Evolutionary conservation across 2,113 vertebrate genomes (phyloP), one percentile per base, ranked within the genome.

Genomic region (Macquaria australasica): DNA sequence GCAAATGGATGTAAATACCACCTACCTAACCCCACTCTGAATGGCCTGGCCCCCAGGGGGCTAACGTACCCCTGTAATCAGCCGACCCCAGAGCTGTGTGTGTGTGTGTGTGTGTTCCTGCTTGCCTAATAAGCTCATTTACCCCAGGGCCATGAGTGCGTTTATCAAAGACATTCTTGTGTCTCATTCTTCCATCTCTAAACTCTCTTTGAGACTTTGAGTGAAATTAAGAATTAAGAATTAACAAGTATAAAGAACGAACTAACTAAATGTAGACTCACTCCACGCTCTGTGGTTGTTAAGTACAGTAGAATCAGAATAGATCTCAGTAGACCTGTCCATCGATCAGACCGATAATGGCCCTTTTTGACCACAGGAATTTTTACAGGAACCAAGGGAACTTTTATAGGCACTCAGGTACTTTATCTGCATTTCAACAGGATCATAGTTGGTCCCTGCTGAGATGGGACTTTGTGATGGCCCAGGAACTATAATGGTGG

Each of bases 151-250:
- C 41, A 18, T 23, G 64, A 83, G 84, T 79, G 83, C 72, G 77
- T 86, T 91, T 88, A 95, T 94, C 92, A 94, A 94, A 95, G 93
- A 83, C 93, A 95, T 94, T 94, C 93, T 92, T 94, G 53, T 73
- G 86, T 85, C 84, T 88, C 88, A 89, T 78, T 90, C 88, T 86
- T 76, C 89, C 84, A 85, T 91, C 87, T 88, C 84, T 39, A 64
- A 88, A 85, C 82, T 82, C 82, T 82, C 83, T 88, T 70, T 73
- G 59, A 77, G 70, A 43, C 31, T 77, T 28, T 43, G 41, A 83
- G 71, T 79, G 73, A 91, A 89, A 75, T 80, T 50, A 82, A n/a
- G n/a, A n/a, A n/a, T n/a, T n/a, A 56, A 79, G 51, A 68, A 73
- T 76, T 39, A 62, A 81, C 51, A 64, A 14, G 66, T n/a, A 67